phyloP scores from a whole-genome alignment of 2,888 invertebrate genomes.

The Hyles lineata region DNA sequence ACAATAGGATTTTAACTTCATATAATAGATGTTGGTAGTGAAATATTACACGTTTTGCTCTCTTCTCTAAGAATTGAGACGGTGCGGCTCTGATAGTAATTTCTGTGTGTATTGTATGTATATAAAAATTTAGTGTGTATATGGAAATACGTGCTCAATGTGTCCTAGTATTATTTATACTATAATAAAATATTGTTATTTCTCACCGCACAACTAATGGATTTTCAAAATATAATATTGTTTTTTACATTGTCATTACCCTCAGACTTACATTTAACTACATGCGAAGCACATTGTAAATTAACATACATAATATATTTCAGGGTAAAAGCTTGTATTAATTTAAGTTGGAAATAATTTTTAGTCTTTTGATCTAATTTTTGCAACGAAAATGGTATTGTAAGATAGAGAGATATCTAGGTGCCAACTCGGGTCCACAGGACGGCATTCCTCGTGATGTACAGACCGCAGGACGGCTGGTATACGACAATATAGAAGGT shows the following conservation, averaged over 20 bases:
- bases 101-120: conserved; percentile 8
- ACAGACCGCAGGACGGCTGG: conserved; percentile 22
- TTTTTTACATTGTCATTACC: conserved; percentile 6
- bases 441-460: conserved; percentile 9
- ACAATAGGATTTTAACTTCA: neutral
- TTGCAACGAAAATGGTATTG: neutral
- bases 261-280: neutral
- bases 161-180: conserved; percentile 27
- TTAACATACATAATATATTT: conserved; percentile 9
- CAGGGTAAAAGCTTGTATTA: neutral
- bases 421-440: neutral
- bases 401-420: neutral
- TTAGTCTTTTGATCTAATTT: neutral
- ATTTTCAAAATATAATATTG: neutral
- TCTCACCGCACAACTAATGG: conserved; percentile 2
- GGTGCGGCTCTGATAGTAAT: neutral
- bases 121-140: conserved; percentile 9
- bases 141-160: conserved; percentile 29
- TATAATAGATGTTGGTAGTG: neutral
- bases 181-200: conserved; percentile 1
- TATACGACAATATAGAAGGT: conserved; percentile 10
- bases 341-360: neutral
- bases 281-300: neutral
- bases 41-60: neutral
- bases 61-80: conserved; percentile 16